A percentile compares a stretch with the other conserved stretches of the same genome.
phyloP scores from a whole-genome alignment of 2,888 invertebrate species.

The Dryobota labecula region DNA sequence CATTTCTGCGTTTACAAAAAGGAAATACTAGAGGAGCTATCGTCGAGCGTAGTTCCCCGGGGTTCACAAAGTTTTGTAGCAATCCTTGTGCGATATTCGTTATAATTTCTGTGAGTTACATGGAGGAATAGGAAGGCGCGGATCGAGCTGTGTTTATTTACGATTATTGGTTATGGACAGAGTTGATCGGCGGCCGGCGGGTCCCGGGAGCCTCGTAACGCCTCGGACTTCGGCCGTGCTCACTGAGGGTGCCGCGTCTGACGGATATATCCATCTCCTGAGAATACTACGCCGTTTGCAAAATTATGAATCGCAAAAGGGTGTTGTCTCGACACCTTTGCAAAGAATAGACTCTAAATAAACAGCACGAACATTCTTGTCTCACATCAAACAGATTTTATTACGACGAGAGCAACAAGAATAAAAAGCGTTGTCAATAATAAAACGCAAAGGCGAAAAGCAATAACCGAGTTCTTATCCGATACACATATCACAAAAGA shows the following conservation, averaged over 20 bases:
- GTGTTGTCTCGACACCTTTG: conserved; percentile 66
- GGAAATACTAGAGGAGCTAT: conserved; percentile 42
- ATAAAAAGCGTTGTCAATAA: conserved; percentile 70
- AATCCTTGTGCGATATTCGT: conserved; percentile 55
- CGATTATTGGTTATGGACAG: conserved; percentile 90
- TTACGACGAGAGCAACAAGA: conserved; percentile 64
- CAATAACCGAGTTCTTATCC: conserved; percentile 76
- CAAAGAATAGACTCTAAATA: conserved; percentile 55
- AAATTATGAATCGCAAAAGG: conserved; percentile 84
- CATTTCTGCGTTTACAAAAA: conserved; percentile 49
- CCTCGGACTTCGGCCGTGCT: conserved; percentile 82
- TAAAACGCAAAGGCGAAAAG: conserved; percentile 71
- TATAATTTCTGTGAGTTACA: conserved; percentile 70
- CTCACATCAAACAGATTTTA: conserved; percentile 67
- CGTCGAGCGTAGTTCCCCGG: conserved; percentile 47
- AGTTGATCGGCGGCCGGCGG: conserved; percentile 83
- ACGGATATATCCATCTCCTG: conserved; percentile 89
- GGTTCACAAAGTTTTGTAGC: conserved; percentile 55
- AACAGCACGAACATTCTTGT: conserved; percentile 61
- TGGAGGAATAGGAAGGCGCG: conserved; percentile 66
- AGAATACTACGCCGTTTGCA: conserved; percentile 80
- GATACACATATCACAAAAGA: conserved; percentile 78
- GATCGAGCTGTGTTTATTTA: conserved; percentile 85
- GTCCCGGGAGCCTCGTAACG: conserved; percentile 89
- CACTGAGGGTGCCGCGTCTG: conserved; percentile 81